phyloP scores from a whole-genome alignment of 2,113 vertebrate species.

The Sigmodon hispidus region DNA sequence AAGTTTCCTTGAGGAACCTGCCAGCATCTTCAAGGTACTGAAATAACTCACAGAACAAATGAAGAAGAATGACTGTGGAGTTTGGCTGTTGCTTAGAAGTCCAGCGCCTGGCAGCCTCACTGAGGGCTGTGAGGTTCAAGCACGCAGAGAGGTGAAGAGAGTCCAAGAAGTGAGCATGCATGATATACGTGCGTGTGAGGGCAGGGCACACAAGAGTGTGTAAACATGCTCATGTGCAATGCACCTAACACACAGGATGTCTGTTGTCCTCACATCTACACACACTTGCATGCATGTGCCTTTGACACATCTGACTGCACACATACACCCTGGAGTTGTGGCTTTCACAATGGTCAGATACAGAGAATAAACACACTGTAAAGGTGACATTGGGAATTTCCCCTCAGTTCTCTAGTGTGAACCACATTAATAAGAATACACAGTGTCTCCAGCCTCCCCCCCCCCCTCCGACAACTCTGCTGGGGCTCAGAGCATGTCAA shows the following conservation, averaged over 20 bases:
- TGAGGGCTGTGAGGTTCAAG: fast-evolving
- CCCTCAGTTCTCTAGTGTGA: too few species aligned
- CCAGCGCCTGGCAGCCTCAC: background rate
- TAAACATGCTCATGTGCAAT: too few species aligned
- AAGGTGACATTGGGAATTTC: fast-evolving
- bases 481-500: background rate
- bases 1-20: constrained; percentile 55
- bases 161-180: background rate
- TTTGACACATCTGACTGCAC: background rate
- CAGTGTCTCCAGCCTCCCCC: background rate
- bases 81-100: fast-evolving
- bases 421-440: background rate
- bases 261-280: too few species aligned
- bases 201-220: fast-evolving
- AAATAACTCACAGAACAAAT: background rate
- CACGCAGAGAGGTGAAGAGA: fast-evolving
- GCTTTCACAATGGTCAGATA: background rate
- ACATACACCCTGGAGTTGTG: background rate
- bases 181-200: too few species aligned
- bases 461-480: too few species aligned
- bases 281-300: fast-evolving
- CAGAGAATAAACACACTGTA: background rate
- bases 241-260: background rate
- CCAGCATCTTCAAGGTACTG: constrained; percentile 12
- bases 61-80: background rate